Conservation (phyloP, 2,113 vertebrate species). For the Alligator sinensis region DNA sequence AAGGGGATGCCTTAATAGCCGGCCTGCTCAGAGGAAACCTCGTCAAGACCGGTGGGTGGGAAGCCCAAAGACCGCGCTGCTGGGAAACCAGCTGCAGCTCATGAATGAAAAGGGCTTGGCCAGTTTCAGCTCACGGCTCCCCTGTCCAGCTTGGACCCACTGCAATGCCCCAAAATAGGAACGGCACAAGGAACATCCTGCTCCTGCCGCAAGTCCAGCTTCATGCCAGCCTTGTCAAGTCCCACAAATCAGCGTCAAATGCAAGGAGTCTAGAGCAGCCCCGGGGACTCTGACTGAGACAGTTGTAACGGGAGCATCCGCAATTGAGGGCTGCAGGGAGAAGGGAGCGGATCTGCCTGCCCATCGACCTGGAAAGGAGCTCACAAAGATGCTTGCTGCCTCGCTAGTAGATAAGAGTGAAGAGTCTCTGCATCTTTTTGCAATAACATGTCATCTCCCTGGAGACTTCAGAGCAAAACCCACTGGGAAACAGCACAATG, state of each 20-base stretch:
- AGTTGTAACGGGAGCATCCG: neutral
- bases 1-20: neutral
- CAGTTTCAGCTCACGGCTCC: neutral
- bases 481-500: neutral
- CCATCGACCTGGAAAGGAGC: neutral
- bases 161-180: neutral
- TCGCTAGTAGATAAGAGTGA: neutral
- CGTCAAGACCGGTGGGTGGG: neutral
- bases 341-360: accelerated
- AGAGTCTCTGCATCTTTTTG: neutral
- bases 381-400: neutral
- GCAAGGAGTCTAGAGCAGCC: neutral
- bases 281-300: neutral
- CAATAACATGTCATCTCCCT: neutral
- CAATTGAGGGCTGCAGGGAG: accelerated
- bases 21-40: neutral
- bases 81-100: neutral
- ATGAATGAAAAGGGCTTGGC: neutral
- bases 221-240: neutral
- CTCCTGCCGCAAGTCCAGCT: neutral
- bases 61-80: neutral
- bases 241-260: neutral
- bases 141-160: neutral
- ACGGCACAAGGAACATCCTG: neutral
- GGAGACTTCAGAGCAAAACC: neutral